Evolutionary conservation across 1,140 invertebrate genomes (phyloP).

Genomic region (Plectrocnemia conspersa): DNA sequence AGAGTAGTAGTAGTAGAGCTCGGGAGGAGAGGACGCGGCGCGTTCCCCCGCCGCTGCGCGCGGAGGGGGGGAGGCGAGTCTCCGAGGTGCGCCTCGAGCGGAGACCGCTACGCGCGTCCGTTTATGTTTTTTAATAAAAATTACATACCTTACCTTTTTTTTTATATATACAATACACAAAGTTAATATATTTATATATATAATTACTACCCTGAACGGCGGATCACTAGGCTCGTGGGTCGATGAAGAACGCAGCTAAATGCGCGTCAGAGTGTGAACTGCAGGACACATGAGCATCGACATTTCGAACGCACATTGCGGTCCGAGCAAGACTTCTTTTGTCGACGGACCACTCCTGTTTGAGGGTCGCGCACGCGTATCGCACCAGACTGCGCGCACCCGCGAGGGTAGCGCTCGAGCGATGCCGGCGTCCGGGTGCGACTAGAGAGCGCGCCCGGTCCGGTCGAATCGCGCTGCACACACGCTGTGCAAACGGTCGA

Average conservation of each 20-base stretch:
- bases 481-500: not conserved
- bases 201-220: conserved; percentile 53
- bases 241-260: conserved; percentile 80
- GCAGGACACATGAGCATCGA: conserved; percentile 77
- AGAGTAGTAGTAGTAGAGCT: conserved; percentile 25
- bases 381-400: too few relatives aligned
- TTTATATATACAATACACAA: not conserved
- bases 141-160: not conserved
- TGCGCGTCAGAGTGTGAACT: conserved; percentile 74
- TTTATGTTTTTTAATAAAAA: too few relatives aligned
- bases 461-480: not conserved
- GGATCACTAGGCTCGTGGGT: conserved; percentile 72
- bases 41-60: not conserved
- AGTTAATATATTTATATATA: not conserved
- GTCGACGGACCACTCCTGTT: conserved; percentile 49
- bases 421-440: conserved; percentile 8
- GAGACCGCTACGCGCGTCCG: not conserved
- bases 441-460: not conserved
- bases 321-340: conserved; percentile 37
- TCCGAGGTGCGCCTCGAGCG: not conserved
- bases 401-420: not conserved
- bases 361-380: conserved; percentile 45
- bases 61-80: conserved; percentile 9
- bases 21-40: conserved; percentile 21
- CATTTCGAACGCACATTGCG: conserved; percentile 68